Percentiles rank a stretch among this genome's conserved stretches.
Evolutionary conservation across 2,113 vertebrate genomes (phyloP).

Genomic region (Guaruba guarouba): DNA sequence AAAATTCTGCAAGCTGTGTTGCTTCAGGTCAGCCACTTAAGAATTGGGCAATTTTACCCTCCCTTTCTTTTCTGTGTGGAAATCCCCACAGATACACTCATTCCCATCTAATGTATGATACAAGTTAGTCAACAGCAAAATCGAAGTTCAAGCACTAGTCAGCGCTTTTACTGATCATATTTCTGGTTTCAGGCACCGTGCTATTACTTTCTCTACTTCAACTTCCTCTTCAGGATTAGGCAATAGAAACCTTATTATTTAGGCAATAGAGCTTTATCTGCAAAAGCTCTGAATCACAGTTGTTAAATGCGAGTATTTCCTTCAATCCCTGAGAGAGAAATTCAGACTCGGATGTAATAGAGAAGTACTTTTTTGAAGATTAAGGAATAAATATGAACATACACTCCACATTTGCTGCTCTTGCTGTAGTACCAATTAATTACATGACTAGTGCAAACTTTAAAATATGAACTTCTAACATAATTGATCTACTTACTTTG

Average conservation of each 20-base stretch:
- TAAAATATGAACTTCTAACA: not conserved
- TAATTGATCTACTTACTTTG: constrained; percentile 31
- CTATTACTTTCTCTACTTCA: not conserved
- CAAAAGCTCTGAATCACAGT: not conserved
- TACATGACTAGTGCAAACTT: not conserved
- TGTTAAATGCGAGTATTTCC: not conserved
- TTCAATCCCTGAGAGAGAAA: not conserved
- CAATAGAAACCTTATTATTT: not conserved
- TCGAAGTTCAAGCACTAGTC: not conserved
- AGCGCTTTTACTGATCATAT: not conserved
- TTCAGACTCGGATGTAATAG: not conserved
- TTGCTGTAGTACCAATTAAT: not conserved
- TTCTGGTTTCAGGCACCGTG: not conserved
- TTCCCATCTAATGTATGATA: not conserved
- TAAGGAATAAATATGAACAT: not conserved
- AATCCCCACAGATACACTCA: not conserved
- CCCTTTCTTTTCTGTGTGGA: not conserved
- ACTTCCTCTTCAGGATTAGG: not conserved
- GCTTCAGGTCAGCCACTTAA: not conserved
- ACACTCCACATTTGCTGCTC: not conserved
- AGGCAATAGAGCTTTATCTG: not conserved
- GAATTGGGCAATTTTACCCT: not conserved
- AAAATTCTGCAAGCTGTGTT: not conserved
- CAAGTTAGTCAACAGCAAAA: not conserved
- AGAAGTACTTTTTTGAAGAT: not conserved